Conservation (phyloP, 2,113 vertebrate species). For the Halichoeres trimaculatus region DNA sequence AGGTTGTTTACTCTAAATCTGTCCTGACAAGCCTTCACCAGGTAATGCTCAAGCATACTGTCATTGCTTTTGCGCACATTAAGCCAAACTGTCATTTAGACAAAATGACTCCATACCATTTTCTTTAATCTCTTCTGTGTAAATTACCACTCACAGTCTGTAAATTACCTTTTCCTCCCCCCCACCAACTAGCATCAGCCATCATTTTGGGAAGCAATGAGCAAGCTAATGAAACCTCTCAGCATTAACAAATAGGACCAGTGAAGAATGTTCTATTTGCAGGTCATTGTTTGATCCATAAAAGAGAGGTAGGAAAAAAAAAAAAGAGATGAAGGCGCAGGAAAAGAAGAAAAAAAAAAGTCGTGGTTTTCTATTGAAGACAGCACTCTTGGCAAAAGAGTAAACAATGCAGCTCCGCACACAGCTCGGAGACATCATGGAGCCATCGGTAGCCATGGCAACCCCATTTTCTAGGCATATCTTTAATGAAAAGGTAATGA, state of each 20-base stretch:
- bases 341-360: conserved; percentile 42
- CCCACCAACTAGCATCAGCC: conserved; percentile 32
- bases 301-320: conserved; percentile 40
- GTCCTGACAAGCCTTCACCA: background rate
- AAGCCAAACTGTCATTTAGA: conserved; percentile 60
- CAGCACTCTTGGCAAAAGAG: conserved; percentile 79
- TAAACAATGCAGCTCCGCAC: conserved; percentile 91
- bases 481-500: conserved; percentile 99
- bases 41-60: conserved; percentile 42
- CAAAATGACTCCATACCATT: conserved; percentile 65
- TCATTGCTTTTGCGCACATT: conserved; percentile 54
- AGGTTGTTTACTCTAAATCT: background rate
- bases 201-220: conserved; percentile 67
- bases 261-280: conserved; percentile 69
- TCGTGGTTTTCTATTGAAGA: conserved; percentile 65
- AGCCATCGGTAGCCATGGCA: conserved; percentile 92
- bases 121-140: conserved; percentile 59
- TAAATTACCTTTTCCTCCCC: conserved; percentile 39
- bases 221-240: conserved; percentile 74
- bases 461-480: conserved; percentile 94
- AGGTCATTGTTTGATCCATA: conserved; percentile 72
- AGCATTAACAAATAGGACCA: conserved; percentile 71
- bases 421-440: conserved; percentile 87
- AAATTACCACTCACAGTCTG: conserved; percentile 67
- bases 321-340: conserved; percentile 36